phyloP scores from a whole-genome alignment of 1,140 invertebrate species.

The Triops cancriformis region DNA sequence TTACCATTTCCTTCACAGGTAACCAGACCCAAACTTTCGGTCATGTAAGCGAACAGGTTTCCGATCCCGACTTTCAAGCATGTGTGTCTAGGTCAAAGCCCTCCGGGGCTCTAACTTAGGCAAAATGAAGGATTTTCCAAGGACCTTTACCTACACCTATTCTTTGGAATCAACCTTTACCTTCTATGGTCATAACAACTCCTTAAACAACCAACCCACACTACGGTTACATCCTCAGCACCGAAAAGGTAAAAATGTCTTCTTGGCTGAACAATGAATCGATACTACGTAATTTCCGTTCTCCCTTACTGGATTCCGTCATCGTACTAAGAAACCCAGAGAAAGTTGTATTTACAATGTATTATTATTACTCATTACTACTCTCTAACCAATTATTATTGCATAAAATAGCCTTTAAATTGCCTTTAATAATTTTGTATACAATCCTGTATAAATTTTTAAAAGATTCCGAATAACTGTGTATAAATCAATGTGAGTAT shows the following conservation, averaged over 20 bases:
- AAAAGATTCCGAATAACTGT: no score
- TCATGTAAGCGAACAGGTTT: background rate
- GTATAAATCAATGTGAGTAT: no score
- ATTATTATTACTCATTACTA: no score
- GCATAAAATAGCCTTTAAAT: no score
- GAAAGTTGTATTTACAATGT: no score
- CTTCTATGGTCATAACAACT: background rate
- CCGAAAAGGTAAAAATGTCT: background rate
- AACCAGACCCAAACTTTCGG: background rate
- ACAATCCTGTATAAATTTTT: no score
- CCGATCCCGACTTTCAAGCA: background rate
- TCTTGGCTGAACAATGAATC: background rate
- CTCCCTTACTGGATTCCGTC: no score
- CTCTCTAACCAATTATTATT: no score
- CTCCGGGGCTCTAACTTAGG: background rate
- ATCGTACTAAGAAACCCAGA: no score
- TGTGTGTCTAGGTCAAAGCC: constrained; percentile 10
- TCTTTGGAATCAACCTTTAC: background rate
- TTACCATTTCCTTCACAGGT: background rate
- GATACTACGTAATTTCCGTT: background rate
- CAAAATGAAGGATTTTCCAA: background rate
- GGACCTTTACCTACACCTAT: background rate
- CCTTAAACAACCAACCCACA: background rate
- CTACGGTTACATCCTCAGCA: background rate
- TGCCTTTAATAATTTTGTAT: no score